phyloP scores from a whole-genome alignment of 2,113 vertebrate genomes.

The Pitta sordida region DNA sequence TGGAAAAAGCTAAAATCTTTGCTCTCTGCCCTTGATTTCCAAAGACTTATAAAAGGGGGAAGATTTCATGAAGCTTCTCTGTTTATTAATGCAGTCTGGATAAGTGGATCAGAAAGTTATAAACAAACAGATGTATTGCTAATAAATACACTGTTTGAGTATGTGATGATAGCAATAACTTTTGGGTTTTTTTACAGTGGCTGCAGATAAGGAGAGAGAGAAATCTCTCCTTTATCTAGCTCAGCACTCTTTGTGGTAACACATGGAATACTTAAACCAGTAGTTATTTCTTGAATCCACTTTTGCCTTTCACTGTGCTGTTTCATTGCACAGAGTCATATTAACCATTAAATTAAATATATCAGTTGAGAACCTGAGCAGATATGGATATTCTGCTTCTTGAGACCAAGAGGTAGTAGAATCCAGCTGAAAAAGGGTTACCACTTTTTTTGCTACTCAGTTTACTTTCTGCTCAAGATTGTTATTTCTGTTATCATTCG shows the following conservation, averaged over 20 bases:
- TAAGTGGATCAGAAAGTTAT: neutral
- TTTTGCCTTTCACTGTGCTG: neutral
- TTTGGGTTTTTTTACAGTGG: neutral
- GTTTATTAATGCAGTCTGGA: neutral
- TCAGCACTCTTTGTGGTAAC: neutral
- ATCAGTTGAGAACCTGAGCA: neutral
- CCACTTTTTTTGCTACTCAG: neutral
- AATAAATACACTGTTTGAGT: neutral
- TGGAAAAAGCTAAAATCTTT: neutral
- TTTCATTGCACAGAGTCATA: neutral
- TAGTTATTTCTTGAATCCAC: neutral
- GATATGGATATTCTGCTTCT: neutral
- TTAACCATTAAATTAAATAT: neutral
- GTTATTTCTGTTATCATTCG: neutral
- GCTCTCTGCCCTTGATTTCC: neutral
- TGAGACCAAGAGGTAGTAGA: neutral
- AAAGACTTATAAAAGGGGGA: neutral
- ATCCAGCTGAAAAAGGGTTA: neutral
- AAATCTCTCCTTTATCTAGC: neutral
- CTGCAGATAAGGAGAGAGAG: neutral
- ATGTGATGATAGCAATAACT: neutral
- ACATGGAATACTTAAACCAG: neutral
- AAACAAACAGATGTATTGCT: neutral
- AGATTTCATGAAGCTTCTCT: neutral
- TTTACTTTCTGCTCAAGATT: neutral